Evolutionary conservation across 2,797 vertebrate genomes (phyloP).

Genomic region (Galaxias olidus): DNA sequence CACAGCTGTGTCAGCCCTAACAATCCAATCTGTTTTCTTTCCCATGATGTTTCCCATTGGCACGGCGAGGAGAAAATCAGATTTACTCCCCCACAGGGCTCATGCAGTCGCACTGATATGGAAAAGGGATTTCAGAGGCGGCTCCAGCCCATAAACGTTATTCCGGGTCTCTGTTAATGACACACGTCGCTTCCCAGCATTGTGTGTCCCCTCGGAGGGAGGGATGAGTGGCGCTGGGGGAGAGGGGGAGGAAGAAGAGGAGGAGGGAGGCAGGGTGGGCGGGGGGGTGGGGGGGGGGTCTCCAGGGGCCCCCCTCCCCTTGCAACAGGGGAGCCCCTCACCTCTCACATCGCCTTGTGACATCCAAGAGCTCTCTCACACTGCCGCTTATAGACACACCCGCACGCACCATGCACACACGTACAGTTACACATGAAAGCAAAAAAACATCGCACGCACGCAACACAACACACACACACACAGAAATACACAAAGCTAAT

Average conservation of each 20-base stretch:
- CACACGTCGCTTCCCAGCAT: slow-evolving; percentile 77
- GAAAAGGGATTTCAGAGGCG: slow-evolving; percentile 78
- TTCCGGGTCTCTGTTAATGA: slow-evolving; percentile 77
- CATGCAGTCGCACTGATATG: slow-evolving; percentile 79
- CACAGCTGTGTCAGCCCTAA: slow-evolving; percentile 75
- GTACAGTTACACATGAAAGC: neutral
- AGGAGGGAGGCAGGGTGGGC: too few species aligned
- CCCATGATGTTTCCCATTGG: slow-evolving; percentile 81
- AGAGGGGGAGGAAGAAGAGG: slow-evolving; percentile 48
- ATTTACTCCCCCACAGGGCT: slow-evolving; percentile 79
- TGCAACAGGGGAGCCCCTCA: slow-evolving; percentile 67
- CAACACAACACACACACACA: slow-evolving; percentile 8
- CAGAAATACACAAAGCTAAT: slow-evolving; percentile 39
- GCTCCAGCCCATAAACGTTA: slow-evolving; percentile 78
- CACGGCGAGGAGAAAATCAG: slow-evolving; percentile 74
- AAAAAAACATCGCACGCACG: neutral
- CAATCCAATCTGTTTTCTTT: slow-evolving; percentile 80
- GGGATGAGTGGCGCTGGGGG: slow-evolving; percentile 49
- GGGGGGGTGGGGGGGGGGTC: slow-evolving; percentile 53
- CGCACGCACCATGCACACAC: slow-evolving; percentile 21
- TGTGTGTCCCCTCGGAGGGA: slow-evolving; percentile 67
- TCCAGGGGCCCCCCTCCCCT: slow-evolving; percentile 40
- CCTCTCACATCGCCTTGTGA: slow-evolving; percentile 64
- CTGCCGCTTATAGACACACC: slow-evolving; percentile 28
- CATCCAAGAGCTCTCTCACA: slow-evolving; percentile 54